Conservation (phyloP, 2,888 invertebrate species). For the Aspidiotus rigidus region DNA sequence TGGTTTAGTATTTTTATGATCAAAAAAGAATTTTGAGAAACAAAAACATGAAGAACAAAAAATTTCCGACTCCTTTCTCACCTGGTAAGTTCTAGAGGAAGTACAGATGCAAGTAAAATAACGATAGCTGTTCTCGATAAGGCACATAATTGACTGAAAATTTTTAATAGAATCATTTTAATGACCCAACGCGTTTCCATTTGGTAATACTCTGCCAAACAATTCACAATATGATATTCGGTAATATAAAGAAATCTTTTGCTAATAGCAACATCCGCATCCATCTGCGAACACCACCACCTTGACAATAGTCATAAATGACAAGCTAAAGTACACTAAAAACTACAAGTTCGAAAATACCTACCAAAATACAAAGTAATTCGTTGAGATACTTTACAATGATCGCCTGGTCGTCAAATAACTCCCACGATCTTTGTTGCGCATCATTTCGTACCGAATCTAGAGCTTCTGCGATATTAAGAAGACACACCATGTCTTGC, state of each 20-base stretch:
- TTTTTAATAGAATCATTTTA: constrained; percentile 68
- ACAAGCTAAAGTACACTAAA: not conserved
- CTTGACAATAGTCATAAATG: not conserved
- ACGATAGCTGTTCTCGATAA: constrained; percentile 71
- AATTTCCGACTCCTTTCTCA: constrained; percentile 42
- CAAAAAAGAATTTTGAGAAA: no score
- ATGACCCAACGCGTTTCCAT: constrained; percentile 88
- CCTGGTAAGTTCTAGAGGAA: constrained; percentile 83
- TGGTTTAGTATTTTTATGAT: no score
- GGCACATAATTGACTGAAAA: constrained; percentile 79
- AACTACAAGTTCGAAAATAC: constrained; percentile 36
- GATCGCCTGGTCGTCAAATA: constrained; percentile 84
- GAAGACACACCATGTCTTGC: constrained; percentile 72
- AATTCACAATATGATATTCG: constrained; percentile 71
- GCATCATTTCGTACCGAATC: constrained; percentile 88
- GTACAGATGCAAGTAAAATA: constrained; percentile 73
- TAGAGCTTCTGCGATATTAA: constrained; percentile 71
- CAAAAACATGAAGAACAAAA: not conserved
- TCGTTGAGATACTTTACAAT: constrained; percentile 77
- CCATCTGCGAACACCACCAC: constrained; percentile 54
- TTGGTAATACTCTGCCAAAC: constrained; percentile 86
- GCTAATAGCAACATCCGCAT: constrained; percentile 82
- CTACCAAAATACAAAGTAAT: constrained; percentile 70
- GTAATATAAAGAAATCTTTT: constrained; percentile 58
- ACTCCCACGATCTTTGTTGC: constrained; percentile 89